Evolutionary conservation across 2,113 vertebrate genomes (phyloP).

Genomic region (Vombatus ursinus): DNA sequence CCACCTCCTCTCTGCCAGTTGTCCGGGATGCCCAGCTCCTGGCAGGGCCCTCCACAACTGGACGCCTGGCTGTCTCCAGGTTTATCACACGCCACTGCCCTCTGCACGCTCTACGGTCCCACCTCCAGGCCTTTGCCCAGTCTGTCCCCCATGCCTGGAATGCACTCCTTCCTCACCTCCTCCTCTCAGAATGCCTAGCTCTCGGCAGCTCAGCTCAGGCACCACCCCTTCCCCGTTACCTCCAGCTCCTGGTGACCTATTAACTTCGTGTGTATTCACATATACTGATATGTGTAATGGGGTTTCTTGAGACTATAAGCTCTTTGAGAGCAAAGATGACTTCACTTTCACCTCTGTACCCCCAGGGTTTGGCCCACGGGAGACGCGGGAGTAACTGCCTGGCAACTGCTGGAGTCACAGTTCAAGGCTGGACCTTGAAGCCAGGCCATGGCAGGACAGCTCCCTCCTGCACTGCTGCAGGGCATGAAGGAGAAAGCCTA

Average conservation of each 20-base stretch:
- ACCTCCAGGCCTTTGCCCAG: background rate
- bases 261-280: background rate
- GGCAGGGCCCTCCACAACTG: too few relatives aligned
- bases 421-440: background rate
- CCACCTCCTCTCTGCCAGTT: too few relatives aligned
- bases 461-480: background rate
- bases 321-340: background rate
- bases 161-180: background rate
- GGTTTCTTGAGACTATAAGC: background rate
- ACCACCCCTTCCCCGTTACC: background rate
- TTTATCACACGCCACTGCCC: background rate
- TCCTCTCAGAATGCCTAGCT: background rate
- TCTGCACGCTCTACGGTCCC: background rate
- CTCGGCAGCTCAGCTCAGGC: background rate
- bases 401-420: background rate
- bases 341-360: background rate
- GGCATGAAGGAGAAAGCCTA: background rate
- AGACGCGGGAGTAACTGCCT: background rate
- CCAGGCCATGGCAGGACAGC: background rate
- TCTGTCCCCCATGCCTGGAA: background rate
- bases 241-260: background rate
- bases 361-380: background rate
- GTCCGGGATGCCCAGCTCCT: too few relatives aligned
- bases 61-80: background rate
- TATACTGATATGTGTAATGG: too few relatives aligned